Evolutionary conservation across 2,888 invertebrate genomes (phyloP).

Genomic region (Elmis aenea): DNA sequence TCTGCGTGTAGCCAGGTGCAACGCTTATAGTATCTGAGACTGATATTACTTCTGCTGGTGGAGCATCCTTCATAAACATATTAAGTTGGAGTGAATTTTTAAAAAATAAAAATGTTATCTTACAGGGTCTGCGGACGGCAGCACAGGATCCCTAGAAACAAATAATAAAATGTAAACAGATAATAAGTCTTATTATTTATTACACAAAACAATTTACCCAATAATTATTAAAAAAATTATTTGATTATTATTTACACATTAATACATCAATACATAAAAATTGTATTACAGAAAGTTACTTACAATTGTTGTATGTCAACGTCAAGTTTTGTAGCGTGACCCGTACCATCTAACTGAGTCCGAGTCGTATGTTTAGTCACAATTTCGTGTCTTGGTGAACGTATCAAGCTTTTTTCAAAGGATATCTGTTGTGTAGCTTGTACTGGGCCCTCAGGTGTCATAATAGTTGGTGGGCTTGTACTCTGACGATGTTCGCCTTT

Average conservation of each 20-base stretch:
- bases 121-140: too few species aligned
- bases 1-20: constrained; percentile 20
- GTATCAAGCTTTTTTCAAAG: constrained; percentile 33
- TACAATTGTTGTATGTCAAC: constrained; percentile 33
- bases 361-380: constrained; percentile 20
- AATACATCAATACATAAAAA: neutral
- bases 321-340: constrained; percentile 26
- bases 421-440: constrained; percentile 31
- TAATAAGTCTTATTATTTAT: too few species aligned
- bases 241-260: neutral
- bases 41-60: constrained; percentile 19
- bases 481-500: constrained; percentile 8
- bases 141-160: too few species aligned
- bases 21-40: constrained; percentile 18
- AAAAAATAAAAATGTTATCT: too few species aligned
- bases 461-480: constrained; percentile 18
- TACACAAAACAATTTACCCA: too few species aligned
- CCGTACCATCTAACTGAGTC: constrained; percentile 21
- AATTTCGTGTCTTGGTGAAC: constrained; percentile 28
- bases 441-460: constrained; percentile 31
- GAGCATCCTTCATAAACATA: neutral
- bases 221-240: too few species aligned
- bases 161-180: too few species aligned
- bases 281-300: constrained; percentile 11
- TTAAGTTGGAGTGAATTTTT: too few species aligned